These are phyloP conservation scores for Nematopogon swammerdamellus DNA, from an alignment of 2,888 invertebrate genomes.

Conservation along the genomic window DNA sequence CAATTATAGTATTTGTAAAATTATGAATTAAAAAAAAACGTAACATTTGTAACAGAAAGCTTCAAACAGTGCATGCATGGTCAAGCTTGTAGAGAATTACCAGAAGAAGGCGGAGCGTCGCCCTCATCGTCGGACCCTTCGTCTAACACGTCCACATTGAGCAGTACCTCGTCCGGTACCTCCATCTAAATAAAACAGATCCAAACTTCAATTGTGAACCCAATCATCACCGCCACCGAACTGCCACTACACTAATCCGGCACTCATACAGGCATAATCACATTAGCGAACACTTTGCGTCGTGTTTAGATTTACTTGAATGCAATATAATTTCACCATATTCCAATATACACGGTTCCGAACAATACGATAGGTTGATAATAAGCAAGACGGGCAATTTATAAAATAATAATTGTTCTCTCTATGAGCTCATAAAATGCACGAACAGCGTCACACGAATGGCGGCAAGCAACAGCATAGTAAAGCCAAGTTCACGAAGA, in stretches of 20 bases:
- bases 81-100: slow-evolving; percentile 33
- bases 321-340: no score
- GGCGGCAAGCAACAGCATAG: not conserved
- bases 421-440: not conserved
- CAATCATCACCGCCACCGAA: not conserved
- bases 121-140: slow-evolving; percentile 74
- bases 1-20: no score
- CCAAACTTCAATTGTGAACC: not conserved
- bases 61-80: no score
- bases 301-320: no score
- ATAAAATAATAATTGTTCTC: no score
- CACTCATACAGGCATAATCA: slow-evolving; percentile 19
- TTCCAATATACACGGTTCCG: not conserved
- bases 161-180: slow-evolving; percentile 45
- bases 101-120: slow-evolving; percentile 58
- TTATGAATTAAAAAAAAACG: no score
- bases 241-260: slow-evolving; percentile 19
- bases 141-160: slow-evolving; percentile 71
- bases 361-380: no score
- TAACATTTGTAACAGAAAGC: no score
- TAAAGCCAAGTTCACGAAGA: not conserved
- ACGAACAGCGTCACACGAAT: not conserved
- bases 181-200: slow-evolving; percentile 37
- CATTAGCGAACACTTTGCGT: slow-evolving; percentile 1
- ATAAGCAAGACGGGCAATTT: no score